Evolutionary conservation across 37 sponge, comb jelly and placozoan genomes (phyloP).

Genomic region (Chondrilla cf. caribensis): DNA sequence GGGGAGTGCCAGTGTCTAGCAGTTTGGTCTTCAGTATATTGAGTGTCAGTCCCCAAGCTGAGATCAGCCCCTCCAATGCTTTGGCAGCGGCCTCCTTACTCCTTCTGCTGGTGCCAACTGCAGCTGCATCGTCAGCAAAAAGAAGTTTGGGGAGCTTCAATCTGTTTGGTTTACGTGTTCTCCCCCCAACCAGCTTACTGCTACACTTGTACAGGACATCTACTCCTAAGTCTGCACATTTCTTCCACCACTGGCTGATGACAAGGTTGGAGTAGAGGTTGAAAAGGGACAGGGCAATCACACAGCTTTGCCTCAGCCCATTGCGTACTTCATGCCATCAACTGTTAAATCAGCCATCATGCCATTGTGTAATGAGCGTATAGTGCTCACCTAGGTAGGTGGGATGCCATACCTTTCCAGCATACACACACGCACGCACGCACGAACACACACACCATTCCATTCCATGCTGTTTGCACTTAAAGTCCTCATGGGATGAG

Average conservation of each 20-base stretch:
- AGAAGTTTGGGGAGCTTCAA: neutral
- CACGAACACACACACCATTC: too few species aligned
- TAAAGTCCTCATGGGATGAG: too few species aligned
- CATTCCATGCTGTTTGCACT: too few species aligned
- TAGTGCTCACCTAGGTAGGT: too few species aligned
- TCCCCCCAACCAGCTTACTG: slow-evolving; percentile 35
- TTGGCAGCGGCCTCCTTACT: slow-evolving; percentile 23
- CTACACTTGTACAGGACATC: slow-evolving; percentile 24
- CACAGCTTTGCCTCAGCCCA: slow-evolving; percentile 52
- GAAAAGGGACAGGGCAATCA: slow-evolving; percentile 29
- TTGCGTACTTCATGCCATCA: slow-evolving; percentile 39
- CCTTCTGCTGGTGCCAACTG: slow-evolving; percentile 13
- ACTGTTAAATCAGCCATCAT: slow-evolving; percentile 36
- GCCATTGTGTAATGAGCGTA: too few species aligned
- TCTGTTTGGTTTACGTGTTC: slow-evolving; percentile 5
- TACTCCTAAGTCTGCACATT: neutral
- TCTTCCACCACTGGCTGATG: neutral
- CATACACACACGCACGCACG: too few species aligned
- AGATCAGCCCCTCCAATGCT: neutral
- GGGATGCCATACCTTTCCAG: too few species aligned
- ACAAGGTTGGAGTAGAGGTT: slow-evolving; percentile 43
- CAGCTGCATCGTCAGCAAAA: slow-evolving; percentile 1
- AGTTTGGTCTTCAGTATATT: neutral
- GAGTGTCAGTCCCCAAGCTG: slow-evolving; percentile 37
- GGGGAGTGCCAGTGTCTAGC: neutral